Evolutionary conservation across 2,888 invertebrate species (phyloP).

Genomic region (Macaria liturata): DNA sequence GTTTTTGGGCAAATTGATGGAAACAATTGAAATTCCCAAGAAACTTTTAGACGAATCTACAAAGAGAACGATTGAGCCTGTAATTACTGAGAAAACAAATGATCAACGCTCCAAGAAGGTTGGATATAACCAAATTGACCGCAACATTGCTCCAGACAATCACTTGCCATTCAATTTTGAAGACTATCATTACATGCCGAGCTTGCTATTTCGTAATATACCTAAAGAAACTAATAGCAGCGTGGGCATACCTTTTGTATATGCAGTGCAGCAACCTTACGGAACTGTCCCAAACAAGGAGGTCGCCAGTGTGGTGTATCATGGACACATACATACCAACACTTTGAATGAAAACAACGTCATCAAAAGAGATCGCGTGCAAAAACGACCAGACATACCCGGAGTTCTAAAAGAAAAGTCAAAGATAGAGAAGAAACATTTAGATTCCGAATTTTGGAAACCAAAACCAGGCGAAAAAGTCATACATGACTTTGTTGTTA

Average conservation of each 20-base stretch:
- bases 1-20: slow-evolving; percentile 56
- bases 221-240: slow-evolving; percentile 32
- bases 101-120: neutral
- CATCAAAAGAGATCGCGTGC: neutral
- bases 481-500: slow-evolving; percentile 10
- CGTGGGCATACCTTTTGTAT: slow-evolving; percentile 50
- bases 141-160: neutral
- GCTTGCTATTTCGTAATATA: slow-evolving; percentile 19
- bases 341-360: slow-evolving; percentile 20
- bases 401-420: slow-evolving; percentile 2
- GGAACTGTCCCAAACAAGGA: slow-evolving; percentile 29
- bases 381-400: too few relatives aligned
- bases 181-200: slow-evolving; percentile 24
- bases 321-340: slow-evolving; percentile 52
- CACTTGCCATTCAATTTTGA: slow-evolving; percentile 11
- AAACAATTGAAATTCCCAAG: slow-evolving; percentile 35
- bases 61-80: neutral
- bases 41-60: slow-evolving; percentile 7
- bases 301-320: slow-evolving; percentile 47
- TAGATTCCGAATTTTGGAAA: slow-evolving; percentile 9
- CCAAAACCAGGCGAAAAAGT: slow-evolving; percentile 17
- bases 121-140: neutral
- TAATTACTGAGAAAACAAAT: neutral
- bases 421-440: slow-evolving; percentile 9
- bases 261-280: slow-evolving; percentile 48